Evolutionary conservation across 2,113 vertebrate genomes (phyloP), one percentile per base, ranked within the genome.

Genomic region (Uropsilus gracilis): DNA sequence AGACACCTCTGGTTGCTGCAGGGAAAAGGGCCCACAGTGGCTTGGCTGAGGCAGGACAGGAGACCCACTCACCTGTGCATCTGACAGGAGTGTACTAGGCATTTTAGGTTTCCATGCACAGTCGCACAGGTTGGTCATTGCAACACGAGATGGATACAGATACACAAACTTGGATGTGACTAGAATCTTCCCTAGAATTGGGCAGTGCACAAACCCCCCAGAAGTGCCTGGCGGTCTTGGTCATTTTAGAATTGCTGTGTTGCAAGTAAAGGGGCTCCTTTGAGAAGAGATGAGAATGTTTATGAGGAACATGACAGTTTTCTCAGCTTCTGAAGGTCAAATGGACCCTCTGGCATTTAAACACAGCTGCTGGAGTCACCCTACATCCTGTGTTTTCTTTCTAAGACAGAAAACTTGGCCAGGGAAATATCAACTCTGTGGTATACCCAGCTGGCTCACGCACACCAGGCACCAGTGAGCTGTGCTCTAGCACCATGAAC

Each of bases 261-360:
- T 26, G 39, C 53, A 14, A 77, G 71, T 34, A 44, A 57, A 18
- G 20, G 30, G 55, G n/a, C 42, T 66, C 55, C 80, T 64, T 32
- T 53, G 87, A 87, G 86, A 57, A 81, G 75, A n/a, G 63, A 72
- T 13, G 30, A 37, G 71, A 59, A 32, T 48, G 64, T 32, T 44
- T 55, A 50, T 69, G 57, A 88, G 83, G 88, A 69, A 32, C 57
- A 17, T 6, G 66, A 66, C 42, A 39, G 24, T 46, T 48, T 81
- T 59, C 48, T 69, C 34, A 37, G 48, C 72, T 57, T 80, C 64
- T n/a, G 83, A 95, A 95, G 93, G 46, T 77, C 91, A 57, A 24
- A 16, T 46, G 28, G 71, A 69, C 57, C 57, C 48, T 32, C 71
- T 84, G 48, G 42, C 39, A 20, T 88, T 85, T 81, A 85, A 75